phyloP scores from a whole-genome alignment of 2,113 vertebrate species.

The Oreotragus oreotragus region DNA sequence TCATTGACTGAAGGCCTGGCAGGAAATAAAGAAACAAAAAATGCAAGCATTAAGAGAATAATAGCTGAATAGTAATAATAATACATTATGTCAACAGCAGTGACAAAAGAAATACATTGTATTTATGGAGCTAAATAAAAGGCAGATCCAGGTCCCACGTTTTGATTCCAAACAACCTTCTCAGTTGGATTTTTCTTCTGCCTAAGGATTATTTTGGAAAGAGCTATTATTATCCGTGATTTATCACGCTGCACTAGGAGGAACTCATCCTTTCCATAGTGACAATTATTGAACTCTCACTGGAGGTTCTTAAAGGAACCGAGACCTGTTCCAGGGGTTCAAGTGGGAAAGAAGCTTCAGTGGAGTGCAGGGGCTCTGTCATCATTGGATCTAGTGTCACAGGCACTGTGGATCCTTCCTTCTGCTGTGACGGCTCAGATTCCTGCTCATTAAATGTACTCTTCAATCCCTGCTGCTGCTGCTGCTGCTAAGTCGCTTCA shows the following conservation, averaged over 20 bases:
- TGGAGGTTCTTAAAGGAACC: conserved; percentile 76
- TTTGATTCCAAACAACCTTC: conserved; percentile 78
- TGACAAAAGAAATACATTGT: not conserved
- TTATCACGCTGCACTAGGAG: conserved; percentile 77
- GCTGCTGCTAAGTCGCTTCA: too few species aligned
- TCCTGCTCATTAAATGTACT: not conserved
- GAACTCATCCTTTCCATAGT: conserved; percentile 76
- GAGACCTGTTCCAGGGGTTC: conserved; percentile 49
- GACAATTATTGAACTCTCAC: conserved; percentile 76
- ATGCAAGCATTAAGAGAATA: conserved; percentile 21
- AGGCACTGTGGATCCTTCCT: accelerated
- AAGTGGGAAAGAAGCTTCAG: conserved; percentile 46
- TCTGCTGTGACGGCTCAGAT: not conserved
- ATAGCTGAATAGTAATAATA: conserved; percentile 10
- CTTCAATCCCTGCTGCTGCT: not conserved
- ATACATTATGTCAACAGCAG: conserved; percentile 28
- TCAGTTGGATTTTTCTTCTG: conserved; percentile 77
- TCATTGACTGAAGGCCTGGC: not conserved
- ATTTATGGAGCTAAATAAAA: conserved; percentile 65
- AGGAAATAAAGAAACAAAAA: conserved; percentile 28
- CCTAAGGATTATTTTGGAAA: conserved; percentile 83
- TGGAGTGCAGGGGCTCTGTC: not conserved
- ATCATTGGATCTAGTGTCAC: not conserved
- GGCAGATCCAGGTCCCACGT: conserved; percentile 64
- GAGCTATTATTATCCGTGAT: conserved; percentile 83